phyloP scores from a whole-genome alignment of 2,113 vertebrate genomes.

The Edolisoma coerulescens region DNA sequence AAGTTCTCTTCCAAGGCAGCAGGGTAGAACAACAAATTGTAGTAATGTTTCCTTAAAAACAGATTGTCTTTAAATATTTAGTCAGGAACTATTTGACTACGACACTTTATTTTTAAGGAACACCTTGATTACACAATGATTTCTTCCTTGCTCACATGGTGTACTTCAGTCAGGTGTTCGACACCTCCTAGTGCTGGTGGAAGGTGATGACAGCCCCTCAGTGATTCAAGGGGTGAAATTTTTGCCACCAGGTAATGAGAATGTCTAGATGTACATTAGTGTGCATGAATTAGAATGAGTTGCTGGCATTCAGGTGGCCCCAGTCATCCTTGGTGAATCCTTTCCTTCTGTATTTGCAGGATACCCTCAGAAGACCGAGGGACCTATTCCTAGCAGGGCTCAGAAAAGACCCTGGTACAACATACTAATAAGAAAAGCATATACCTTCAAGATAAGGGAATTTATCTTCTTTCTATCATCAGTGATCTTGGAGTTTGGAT shows the following conservation, averaged over 20 bases:
- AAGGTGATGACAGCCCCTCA: background rate
- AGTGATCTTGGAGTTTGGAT: background rate
- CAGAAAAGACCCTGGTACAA: background rate
- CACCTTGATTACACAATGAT: background rate
- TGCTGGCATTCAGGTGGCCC: background rate
- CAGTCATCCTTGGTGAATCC: background rate
- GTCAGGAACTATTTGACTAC: background rate
- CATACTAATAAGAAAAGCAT: background rate
- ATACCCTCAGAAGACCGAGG: background rate
- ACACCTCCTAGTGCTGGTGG: background rate
- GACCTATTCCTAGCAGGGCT: background rate
- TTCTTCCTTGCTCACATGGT: background rate
- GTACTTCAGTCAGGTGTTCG: background rate
- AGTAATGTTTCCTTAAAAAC: background rate
- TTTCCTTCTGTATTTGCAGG: background rate
- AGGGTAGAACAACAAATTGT: background rate
- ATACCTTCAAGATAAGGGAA: background rate
- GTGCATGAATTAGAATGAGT: background rate
- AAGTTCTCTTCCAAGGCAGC: background rate
- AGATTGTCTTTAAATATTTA: background rate
- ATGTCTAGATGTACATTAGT: background rate
- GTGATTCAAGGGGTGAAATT: background rate
- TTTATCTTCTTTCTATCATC: background rate
- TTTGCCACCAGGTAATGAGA: accelerated
- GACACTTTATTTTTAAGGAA: background rate